A percentile compares a stretch with the other conserved stretches of the same genome.
These are phyloP conservation scores for Hippolais icterina DNA, from an alignment of 2,113 vertebrate genomes.

Conservation along the genomic window DNA sequence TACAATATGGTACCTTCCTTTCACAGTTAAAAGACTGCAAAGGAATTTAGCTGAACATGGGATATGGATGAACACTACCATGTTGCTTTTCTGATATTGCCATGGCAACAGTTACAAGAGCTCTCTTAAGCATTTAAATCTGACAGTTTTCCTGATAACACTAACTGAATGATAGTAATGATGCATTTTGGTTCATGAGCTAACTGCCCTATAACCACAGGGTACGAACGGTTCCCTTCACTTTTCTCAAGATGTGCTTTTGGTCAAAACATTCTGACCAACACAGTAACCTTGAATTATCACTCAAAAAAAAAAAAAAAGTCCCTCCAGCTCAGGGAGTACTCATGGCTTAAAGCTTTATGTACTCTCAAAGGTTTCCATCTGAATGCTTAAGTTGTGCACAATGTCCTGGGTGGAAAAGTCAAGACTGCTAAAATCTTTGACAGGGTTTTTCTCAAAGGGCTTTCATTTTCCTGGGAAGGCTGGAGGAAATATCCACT, in stretches of 20 bases:
- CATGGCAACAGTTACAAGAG: constrained; percentile 64
- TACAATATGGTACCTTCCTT: not conserved
- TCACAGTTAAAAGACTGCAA: not conserved
- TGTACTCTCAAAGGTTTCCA: not conserved
- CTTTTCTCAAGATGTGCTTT: not conserved
- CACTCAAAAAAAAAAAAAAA: not conserved
- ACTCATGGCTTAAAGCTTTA: not conserved
- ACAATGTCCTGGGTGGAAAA: not conserved
- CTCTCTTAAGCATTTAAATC: constrained; percentile 60
- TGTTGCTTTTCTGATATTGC: constrained; percentile 25
- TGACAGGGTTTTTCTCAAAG: not conserved
- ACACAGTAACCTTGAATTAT: not conserved
- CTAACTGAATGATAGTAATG: constrained; percentile 42
- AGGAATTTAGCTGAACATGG: constrained; percentile 50
- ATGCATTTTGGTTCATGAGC: constrained; percentile 9
- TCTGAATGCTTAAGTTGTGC: not conserved
- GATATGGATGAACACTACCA: constrained; percentile 42
- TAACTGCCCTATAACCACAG: not conserved
- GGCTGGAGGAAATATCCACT: not conserved
- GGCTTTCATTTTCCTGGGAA: not conserved
- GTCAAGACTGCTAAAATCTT: not conserved
- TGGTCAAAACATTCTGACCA: not conserved
- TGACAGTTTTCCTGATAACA: constrained; percentile 45
- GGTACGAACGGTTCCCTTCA: not conserved
- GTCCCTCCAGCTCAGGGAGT: not conserved